Base-by-base conservation (phyloP, 2,113 vertebrate species). In the Spheniscus mendiculus region DNA sequence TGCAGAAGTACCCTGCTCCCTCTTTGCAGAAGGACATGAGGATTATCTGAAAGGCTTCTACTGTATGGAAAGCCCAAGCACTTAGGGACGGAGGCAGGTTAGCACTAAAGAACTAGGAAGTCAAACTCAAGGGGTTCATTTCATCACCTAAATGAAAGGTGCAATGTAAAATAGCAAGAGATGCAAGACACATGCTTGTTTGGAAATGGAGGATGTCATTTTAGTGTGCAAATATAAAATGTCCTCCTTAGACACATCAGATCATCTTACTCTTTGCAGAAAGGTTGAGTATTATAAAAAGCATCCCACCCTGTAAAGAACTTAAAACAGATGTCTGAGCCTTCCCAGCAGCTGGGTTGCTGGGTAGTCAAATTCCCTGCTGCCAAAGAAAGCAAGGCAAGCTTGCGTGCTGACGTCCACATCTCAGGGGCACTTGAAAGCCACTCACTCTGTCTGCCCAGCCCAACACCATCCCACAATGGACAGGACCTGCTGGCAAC, bases 301-400 rank as follows among this genome's bases (percentile, higher is more conserved):
- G 18, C n/a, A 65, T 49, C 38, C 69, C 59, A 89, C 59, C 34
- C 76, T 40, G 42, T 74, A 63, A 87, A 62, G 79, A 78, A 78
- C 38, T 65, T 56, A 47, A 78, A 89, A 63, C 76, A 95, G 86
- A 95, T 82, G 89, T 42, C 47, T 79, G 61, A 93, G 74, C 66
- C 73, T 90, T 95, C 49, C 53, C 44, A 96, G 87, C 66, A 87
- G 84, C 90, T 93, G 52, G 32, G 76, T 32, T 79, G 76, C 88
- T 56, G 76, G 58, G 32, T 15, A 96, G 65, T 69, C 34, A 21
- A 65, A 84, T 63, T 88, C 34, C 11, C 36, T 3, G 1, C 40
- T 93, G 93, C 87, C 96, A 97, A 93, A 90, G 90, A 87, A 96
- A 97, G 87, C 91, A 93, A 85, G 82, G 78, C 84, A 80, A 77